Evolutionary conservation across 1,140 invertebrate species (phyloP).

Genomic region (Myzus persicae): DNA sequence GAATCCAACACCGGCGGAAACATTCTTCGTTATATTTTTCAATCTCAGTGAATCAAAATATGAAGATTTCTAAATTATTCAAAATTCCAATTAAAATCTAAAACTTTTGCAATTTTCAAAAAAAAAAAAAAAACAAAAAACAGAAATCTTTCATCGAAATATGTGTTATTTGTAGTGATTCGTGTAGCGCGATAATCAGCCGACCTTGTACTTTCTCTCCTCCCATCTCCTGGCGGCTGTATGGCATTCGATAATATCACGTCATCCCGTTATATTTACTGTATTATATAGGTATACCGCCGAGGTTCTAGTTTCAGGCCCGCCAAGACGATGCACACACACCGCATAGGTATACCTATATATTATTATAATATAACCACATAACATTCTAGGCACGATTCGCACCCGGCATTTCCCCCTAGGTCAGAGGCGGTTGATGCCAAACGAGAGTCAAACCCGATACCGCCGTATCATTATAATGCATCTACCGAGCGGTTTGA

Average conservation of each 20-base stretch:
- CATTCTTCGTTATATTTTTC: not conserved
- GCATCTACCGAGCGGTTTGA: not conserved
- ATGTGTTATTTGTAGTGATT: not conserved
- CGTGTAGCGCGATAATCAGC: not conserved
- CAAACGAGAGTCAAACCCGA: not conserved
- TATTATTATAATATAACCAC: not conserved
- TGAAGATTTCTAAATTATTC: not conserved
- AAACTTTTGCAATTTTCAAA: not conserved
- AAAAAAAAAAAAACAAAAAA: not conserved
- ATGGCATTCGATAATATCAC: slow-evolving; percentile 11
- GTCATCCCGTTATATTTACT: slow-evolving; percentile 30
- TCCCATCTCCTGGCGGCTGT: not conserved
- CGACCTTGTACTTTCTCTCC: slow-evolving; percentile 55
- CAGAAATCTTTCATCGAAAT: not conserved
- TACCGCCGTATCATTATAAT: not conserved
- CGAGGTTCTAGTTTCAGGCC: not conserved
- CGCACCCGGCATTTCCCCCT: slow-evolving; percentile 9
- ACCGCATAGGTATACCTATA: not conserved
- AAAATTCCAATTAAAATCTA: not conserved
- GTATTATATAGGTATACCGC: not conserved
- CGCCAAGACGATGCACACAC: not conserved
- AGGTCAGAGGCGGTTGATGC: not conserved
- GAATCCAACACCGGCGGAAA: not conserved
- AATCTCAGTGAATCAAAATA: not conserved
- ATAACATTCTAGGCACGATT: not conserved